Base-by-base conservation (phyloP, 1,140 invertebrate species). In the Habropoda laboriosa region DNA sequence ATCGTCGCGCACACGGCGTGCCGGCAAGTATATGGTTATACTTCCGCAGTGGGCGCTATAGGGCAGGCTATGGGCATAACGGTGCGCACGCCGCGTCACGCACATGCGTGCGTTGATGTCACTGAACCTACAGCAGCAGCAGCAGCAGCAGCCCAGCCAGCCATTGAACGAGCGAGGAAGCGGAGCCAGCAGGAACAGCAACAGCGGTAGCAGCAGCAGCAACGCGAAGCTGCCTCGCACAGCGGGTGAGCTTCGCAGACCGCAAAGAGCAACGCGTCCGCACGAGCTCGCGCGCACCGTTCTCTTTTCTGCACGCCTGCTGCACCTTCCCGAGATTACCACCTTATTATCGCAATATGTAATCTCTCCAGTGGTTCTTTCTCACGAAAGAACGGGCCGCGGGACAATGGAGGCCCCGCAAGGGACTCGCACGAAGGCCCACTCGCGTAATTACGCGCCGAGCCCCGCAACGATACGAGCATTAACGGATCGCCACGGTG, bases 21-120 rank as follows among this genome's bases (percentile, higher is more conserved):
- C 80, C 85, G 60, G 55, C 76, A 71, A 79, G 78, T 83, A 81
- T 83, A 87, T 86, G 81, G 86, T 73, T 86, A 83, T 84, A 88
- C 87, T 89, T 88, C 85, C 89, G 88, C 85, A 89, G 87, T 82
- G 80, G 85, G 83, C 80, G 71, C 82, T 90, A 85, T 88, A 76
- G 81, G 79, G 74, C 86, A 79, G 79, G 82, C 84, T 87, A 90
- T 87, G 90, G 82, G 83, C 67, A 88, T 91, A 91, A 91, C 90
- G 90, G 90, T 91, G 88, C 86, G 82, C 83, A 51, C 75, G 73
- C 57, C 85, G 82, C 88, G 89, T 91, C 90, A 91, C 90, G 90
- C 90, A 91, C 84, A 80, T 85, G 88, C 88, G 88, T 90, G 88
- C 88, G 87, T 87, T 60, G 86, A 90, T 91, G 90, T 91, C 90